These are phyloP conservation scores for Drosophila anceps DNA, from an alignment of 2,888 invertebrate genomes.

Conservation along the genomic window DNA sequence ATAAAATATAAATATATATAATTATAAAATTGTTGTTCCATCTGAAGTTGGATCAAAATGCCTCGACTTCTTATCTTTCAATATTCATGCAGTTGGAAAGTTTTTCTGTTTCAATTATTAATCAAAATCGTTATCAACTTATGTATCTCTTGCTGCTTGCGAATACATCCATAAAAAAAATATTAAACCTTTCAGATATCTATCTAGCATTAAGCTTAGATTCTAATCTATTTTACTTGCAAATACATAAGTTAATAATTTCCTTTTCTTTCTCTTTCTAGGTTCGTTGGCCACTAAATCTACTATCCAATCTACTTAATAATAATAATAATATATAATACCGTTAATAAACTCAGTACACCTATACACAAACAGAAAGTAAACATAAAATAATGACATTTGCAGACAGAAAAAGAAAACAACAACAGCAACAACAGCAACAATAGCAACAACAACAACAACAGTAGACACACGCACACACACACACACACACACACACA, in stretches of 20 bases:
- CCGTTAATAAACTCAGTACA: slow-evolving; percentile 38
- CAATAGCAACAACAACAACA: background rate
- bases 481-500: slow-evolving; percentile 26
- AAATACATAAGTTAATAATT: background rate
- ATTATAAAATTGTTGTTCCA: no score
- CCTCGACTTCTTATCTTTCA: background rate
- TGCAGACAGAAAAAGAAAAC: slow-evolving; percentile 46
- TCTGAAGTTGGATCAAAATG: no score
- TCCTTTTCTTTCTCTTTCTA: slow-evolving; percentile 35
- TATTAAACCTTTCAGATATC: no score
- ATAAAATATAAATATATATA: no score
- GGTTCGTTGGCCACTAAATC: slow-evolving; percentile 65
- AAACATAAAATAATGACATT: slow-evolving; percentile 33
- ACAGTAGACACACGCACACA: slow-evolving; percentile 20
- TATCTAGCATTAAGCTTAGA: background rate
- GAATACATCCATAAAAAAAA: no score
- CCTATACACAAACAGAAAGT: slow-evolving; percentile 27
- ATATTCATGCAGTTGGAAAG: background rate
- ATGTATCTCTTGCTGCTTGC: background rate
- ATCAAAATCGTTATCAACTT: background rate
- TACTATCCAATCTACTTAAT: slow-evolving; percentile 55
- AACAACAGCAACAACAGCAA: background rate
- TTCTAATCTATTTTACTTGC: background rate
- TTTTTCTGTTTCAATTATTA: background rate
- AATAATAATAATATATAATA: slow-evolving; percentile 57